A percentile compares a stretch with the other conserved stretches of the same genome.
These are phyloP conservation scores for Muscicapa adusta DNA, from an alignment of 2,113 vertebrate species.

Conservation along the genomic window DNA sequence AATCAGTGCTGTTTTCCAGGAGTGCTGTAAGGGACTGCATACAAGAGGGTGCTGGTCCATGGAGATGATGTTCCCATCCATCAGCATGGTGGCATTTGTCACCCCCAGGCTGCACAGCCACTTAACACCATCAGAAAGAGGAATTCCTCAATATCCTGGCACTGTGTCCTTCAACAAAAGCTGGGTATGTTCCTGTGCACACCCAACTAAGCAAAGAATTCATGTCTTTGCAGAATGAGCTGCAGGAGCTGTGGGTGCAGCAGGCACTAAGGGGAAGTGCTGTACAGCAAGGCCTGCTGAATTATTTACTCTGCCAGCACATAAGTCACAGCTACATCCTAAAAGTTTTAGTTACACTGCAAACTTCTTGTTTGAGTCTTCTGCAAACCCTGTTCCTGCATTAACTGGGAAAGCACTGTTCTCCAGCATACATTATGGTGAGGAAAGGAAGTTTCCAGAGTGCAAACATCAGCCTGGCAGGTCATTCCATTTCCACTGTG, in stretches of 20 bases:
- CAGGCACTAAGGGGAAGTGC: not conserved
- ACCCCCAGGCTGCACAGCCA: not conserved
- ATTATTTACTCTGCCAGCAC: not conserved
- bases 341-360: not conserved
- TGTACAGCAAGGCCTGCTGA: not conserved
- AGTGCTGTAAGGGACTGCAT: not conserved
- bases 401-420: not conserved
- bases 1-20: not conserved
- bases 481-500: not conserved
- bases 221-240: not conserved
- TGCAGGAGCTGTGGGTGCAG: not conserved
- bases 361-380: not conserved
- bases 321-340: not conserved
- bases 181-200: not conserved
- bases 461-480: not conserved
- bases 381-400: not conserved
- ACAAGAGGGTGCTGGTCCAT: no score
- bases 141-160: rapidly evolving
- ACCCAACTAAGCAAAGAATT: not conserved
- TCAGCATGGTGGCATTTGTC: not conserved
- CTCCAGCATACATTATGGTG: not conserved
- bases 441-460: not conserved
- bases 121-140: not conserved
- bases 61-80: not conserved
- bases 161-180: not conserved